Conservation (phyloP, 2,113 vertebrate genomes). For the Orientallactaga bullata region DNA sequence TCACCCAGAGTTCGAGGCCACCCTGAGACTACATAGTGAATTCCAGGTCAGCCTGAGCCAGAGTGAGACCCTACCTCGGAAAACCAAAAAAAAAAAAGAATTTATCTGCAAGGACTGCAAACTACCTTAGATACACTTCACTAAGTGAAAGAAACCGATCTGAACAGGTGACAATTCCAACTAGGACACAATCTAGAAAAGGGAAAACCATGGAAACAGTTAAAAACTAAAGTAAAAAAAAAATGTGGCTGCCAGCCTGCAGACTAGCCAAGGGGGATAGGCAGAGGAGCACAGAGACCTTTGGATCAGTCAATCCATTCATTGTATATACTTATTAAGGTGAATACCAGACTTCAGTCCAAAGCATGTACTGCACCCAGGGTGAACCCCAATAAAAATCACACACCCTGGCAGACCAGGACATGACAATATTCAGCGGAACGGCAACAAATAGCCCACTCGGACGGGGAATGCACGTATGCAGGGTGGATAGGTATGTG, state of each 20-base stretch:
- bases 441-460: accelerated
- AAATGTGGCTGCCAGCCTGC: background rate
- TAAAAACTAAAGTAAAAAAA: background rate
- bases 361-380: background rate
- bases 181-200: background rate
- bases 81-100: no score
- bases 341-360: background rate
- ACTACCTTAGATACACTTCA: background rate
- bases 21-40: no score
- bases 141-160: background rate
- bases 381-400: background rate
- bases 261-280: background rate
- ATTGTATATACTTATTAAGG: background rate
- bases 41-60: no score
- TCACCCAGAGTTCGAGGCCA: no score
- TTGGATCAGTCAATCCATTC: background rate
- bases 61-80: no score
- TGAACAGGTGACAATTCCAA: background rate
- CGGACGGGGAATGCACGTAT: accelerated
- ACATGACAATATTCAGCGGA: accelerated
- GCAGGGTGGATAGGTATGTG: accelerated
- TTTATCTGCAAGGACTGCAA: background rate
- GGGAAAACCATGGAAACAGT: background rate
- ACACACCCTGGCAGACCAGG: no score
- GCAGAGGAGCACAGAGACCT: background rate